Evolutionary conservation across 2,113 vertebrate genomes (phyloP).

Genomic region (Sylvilagus bachmani): DNA sequence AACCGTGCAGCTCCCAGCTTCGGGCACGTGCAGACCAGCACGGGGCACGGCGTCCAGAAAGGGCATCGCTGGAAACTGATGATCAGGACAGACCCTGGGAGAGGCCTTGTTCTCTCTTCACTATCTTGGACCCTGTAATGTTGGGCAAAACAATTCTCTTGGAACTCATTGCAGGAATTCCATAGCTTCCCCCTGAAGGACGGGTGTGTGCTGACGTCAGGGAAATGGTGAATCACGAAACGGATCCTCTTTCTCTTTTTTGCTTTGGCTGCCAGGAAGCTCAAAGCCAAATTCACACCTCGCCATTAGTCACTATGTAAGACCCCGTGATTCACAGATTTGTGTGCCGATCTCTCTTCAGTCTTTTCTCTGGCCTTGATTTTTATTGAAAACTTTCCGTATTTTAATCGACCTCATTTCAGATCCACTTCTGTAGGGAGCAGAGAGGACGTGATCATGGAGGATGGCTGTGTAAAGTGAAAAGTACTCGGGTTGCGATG

Average conservation of each 20-base stretch:
- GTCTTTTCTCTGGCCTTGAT: constrained; percentile 22
- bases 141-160: background rate
- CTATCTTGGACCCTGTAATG: background rate
- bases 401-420: background rate
- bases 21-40: background rate
- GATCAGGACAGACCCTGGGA: background rate
- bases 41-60: background rate
- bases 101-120: background rate
- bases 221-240: constrained; percentile 35
- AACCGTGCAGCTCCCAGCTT: background rate
- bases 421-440: background rate
- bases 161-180: background rate
- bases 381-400: constrained; percentile 9
- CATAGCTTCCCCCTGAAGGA: background rate
- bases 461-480: background rate
- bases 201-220: constrained; percentile 8
- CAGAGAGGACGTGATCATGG: background rate
- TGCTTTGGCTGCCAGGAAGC: constrained; percentile 53
- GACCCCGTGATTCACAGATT: background rate
- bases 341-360: background rate
- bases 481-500: no score
- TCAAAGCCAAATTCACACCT: constrained; percentile 29
- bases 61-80: background rate
- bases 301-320: background rate
- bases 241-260: constrained; percentile 47